Evolutionary conservation across 2,888 invertebrate species (phyloP), one percentile per base, ranked within the genome.

Genomic region (Hylaea fasciaria): DNA sequence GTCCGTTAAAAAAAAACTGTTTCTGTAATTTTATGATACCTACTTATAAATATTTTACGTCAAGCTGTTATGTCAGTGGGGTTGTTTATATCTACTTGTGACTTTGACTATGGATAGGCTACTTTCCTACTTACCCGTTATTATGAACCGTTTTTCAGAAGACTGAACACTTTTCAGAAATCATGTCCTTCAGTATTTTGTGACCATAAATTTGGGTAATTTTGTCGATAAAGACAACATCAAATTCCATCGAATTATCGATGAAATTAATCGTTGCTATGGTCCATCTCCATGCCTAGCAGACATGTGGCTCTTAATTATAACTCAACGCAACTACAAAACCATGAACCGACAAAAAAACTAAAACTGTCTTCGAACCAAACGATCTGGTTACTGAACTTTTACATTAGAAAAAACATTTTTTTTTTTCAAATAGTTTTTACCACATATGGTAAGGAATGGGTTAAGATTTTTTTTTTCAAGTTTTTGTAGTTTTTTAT

Each of bases 351-450:
- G 83, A 79, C 74, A 79, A 81, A 81, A 87, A 89, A 80, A 86
- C 88, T 88, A 87, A 86, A 87, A 87, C 88, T 83, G 83, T 86
- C 77, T 86, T 82, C 83, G 86, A 86, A 85, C 87, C 83, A 82
- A 78, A 63, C 62, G 82, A 87, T 89, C 89, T 90, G 90, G 91
- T 91, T 89, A 91, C 88, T 90, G 89, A 90, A 89, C 90, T 86
- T 78, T 69, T 66, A 63, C 63, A 48, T 44, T 44, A 66, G 64
- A 72, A 80, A 84, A 86, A 83, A 81, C 76, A 51, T n/a, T 10
- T 60, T 66, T 76, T 81, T 80, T 64, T 47, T 43, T 37, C 59
- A 64, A 70, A 78, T 79, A 74, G 70, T 71, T 68, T 5, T 22
- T 22, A 22, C 66, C 71, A 57, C 80, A 81, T 76, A 78, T 81